Percentiles rank a stretch among this genome's conserved stretches.
Conservation (phyloP, 1,140 invertebrate species). For the Coelopa frigida region DNA sequence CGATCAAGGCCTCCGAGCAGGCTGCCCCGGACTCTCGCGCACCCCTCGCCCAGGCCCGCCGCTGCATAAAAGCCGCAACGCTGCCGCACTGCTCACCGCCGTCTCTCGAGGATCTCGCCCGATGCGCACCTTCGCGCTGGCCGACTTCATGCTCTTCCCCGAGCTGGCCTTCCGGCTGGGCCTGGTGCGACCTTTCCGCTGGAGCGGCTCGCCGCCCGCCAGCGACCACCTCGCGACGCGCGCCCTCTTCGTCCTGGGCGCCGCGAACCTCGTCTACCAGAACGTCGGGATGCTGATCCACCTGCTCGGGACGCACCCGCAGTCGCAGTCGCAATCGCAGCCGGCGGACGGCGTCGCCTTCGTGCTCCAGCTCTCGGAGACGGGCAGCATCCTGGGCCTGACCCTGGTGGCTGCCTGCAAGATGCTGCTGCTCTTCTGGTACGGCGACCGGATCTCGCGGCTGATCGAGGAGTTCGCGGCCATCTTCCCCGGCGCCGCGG, state of each 20-base stretch:
- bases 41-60: too few species aligned
- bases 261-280: conserved; percentile 22
- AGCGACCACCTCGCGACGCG: conserved; percentile 15
- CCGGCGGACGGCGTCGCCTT: not conserved
- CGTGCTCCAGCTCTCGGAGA: conserved; percentile 24
- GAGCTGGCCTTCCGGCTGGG: conserved; percentile 12
- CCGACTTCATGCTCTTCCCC: conserved; percentile 4
- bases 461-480: conserved; percentile 22
- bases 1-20: too few species aligned
- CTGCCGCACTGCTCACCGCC: too few species aligned
- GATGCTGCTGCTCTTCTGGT: conserved; percentile 19
- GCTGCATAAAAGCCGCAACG: too few species aligned
- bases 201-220: conserved; percentile 8
- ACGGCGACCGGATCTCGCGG: conserved; percentile 16
- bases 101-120: too few species aligned
- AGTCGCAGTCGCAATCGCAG: conserved; percentile 2
- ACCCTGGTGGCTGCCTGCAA: conserved; percentile 19
- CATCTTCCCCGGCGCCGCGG: conserved; percentile 11
- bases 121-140: too few species aligned
- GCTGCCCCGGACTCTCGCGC: too few species aligned
- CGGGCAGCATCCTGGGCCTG: conserved; percentile 22
- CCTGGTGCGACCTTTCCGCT: conserved; percentile 18
- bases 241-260: conserved; percentile 16
- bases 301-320: conserved; percentile 14
- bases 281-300: conserved; percentile 25